Conservation (phyloP, 1,140 invertebrate genomes). For the Zaprionus nigranus region DNA sequence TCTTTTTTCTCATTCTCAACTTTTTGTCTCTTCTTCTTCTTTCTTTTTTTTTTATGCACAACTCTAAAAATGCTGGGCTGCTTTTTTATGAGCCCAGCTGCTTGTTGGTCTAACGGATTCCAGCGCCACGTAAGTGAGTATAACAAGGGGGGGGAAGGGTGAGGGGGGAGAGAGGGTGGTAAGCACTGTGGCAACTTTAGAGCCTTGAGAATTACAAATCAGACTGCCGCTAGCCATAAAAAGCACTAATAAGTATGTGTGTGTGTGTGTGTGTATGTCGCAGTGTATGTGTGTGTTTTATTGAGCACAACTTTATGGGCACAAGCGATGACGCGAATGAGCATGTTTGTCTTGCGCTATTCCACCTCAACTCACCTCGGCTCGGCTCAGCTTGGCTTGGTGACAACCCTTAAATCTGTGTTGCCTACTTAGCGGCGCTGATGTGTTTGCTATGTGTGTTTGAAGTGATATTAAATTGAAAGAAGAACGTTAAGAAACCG, state of each 20-base stretch:
- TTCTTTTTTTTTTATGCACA: slow-evolving; percentile 50
- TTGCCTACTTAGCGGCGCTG: slow-evolving; percentile 36
- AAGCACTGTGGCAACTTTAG: slow-evolving; percentile 57
- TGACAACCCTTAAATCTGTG: slow-evolving; percentile 45
- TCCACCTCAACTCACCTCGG: background rate
- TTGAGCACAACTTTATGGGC: slow-evolving; percentile 72
- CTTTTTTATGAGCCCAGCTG: slow-evolving; percentile 78
- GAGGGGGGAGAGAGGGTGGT: too few relatives aligned
- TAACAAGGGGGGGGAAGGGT: background rate
- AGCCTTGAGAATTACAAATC: slow-evolving; percentile 82
- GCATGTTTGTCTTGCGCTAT: slow-evolving; percentile 17
- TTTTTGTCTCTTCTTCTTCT: background rate
- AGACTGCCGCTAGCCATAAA: slow-evolving; percentile 73
- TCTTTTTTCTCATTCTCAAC: slow-evolving; percentile 3
- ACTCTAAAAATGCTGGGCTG: slow-evolving; percentile 71
- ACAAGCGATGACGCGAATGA: slow-evolving; percentile 26
- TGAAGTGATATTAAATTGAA: background rate
- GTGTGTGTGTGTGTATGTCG: slow-evolving; percentile 60
- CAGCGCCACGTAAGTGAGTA: background rate
- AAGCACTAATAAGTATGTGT: slow-evolving; percentile 80
- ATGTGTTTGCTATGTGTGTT: background rate
- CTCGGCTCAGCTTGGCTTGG: background rate
- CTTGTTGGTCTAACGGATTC: slow-evolving; percentile 31
- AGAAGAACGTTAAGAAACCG: too few relatives aligned
- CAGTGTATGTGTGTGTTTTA: slow-evolving; percentile 70